phyloP scores from a whole-genome alignment of 2,113 vertebrate species.

The Scytalopus superciliaris region DNA sequence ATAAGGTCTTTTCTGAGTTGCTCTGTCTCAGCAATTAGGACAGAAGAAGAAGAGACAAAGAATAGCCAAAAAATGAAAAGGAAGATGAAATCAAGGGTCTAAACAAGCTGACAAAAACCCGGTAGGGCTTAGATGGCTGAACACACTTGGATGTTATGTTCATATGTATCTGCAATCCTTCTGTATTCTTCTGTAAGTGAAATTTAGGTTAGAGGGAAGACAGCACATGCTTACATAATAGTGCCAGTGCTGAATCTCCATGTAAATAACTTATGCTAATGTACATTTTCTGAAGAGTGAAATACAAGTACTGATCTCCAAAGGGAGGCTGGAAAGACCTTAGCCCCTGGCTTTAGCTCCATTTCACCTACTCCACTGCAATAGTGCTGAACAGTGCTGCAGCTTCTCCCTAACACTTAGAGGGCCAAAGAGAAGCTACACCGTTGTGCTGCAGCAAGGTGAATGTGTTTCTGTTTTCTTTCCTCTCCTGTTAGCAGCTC shows the following conservation, averaged over 20 bases:
- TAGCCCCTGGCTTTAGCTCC: not conserved
- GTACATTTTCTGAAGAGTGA: not conserved
- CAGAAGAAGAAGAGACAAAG: not conserved
- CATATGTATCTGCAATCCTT: not conserved
- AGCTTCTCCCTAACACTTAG: not conserved
- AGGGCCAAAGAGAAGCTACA: not conserved
- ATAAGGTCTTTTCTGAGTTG: not conserved
- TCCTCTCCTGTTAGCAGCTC: not conserved
- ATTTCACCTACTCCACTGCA: not conserved
- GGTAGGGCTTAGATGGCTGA: not conserved
- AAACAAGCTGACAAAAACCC: not conserved
- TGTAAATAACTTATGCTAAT: not conserved
- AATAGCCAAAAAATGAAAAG: not conserved
- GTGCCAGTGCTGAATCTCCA: not conserved
- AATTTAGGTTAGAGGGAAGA: conserved; percentile 15
- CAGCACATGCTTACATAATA: not conserved
- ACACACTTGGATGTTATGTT: not conserved
- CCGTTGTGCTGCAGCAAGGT: not conserved
- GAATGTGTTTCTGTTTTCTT: not conserved
- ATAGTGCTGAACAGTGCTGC: not conserved
- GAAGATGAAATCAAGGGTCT: not conserved
- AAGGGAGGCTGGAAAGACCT: not conserved
- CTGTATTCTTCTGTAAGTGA: not conserved
- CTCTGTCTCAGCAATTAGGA: not conserved
- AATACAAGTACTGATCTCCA: not conserved